A percentile compares a stretch with the other conserved stretches of the same genome.
These are phyloP conservation scores for Timandra comae DNA, from an alignment of 2,888 invertebrate genomes.

Conservation along the genomic window DNA sequence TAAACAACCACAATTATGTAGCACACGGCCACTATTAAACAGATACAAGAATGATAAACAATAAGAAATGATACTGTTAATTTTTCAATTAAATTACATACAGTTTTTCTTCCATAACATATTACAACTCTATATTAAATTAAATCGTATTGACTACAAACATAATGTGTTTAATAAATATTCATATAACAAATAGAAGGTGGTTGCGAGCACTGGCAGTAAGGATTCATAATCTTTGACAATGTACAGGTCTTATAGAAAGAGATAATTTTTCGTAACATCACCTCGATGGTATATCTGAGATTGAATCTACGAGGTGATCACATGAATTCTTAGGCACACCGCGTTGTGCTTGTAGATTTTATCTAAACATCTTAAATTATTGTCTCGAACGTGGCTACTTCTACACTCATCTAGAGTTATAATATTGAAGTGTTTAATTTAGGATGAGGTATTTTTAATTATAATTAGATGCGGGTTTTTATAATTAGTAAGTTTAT, in stretches of 20 bases:
- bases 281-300: slow-evolving; percentile 62
- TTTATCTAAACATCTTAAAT: slow-evolving; percentile 73
- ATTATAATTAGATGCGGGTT: too few species aligned
- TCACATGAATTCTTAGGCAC: slow-evolving; percentile 72
- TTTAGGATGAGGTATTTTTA: slow-evolving; percentile 45
- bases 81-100: too few species aligned
- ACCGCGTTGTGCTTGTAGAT: slow-evolving; percentile 68
- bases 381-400: slow-evolving; percentile 63
- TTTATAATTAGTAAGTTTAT: too few species aligned
- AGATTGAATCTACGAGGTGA: slow-evolving; percentile 69
- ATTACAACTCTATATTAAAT: slow-evolving; percentile 20
- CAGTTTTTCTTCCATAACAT: too few species aligned
- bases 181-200: slow-evolving; percentile 33
- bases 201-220: slow-evolving; percentile 28
- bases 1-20: too few species aligned
- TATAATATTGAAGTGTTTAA: slow-evolving; percentile 42
- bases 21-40: too few species aligned
- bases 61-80: too few species aligned
- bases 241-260: slow-evolving; percentile 47
- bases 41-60: too few species aligned
- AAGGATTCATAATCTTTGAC: slow-evolving; percentile 56
- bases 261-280: slow-evolving; percentile 66
- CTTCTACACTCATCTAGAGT: slow-evolving; percentile 54
- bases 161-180: too few species aligned
- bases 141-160: slow-evolving; percentile 23